phyloP scores from a whole-genome alignment of 2,888 invertebrate genomes.

The Spilarctia lutea region DNA sequence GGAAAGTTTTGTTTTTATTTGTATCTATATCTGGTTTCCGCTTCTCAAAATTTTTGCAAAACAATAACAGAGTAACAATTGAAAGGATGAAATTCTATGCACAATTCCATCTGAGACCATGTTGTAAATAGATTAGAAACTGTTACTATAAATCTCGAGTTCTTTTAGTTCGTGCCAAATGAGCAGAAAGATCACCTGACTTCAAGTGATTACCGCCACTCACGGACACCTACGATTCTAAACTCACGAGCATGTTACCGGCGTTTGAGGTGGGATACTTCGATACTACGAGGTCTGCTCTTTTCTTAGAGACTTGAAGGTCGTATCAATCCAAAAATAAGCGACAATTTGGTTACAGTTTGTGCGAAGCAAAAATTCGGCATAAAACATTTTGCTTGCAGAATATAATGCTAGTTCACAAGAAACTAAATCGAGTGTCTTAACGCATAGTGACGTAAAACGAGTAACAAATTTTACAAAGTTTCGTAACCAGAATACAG shows the following conservation, averaged over 20 bases:
- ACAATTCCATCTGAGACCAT: background rate
- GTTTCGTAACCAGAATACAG: conserved; percentile 22
- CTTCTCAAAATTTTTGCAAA: conserved; percentile 34
- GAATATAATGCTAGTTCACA: conserved; percentile 25
- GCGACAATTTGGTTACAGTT: background rate
- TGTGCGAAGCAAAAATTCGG: background rate
- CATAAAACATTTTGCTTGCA: conserved; percentile 15
- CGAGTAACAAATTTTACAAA: conserved; percentile 38
- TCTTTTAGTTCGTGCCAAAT: too few species aligned
- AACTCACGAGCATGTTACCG: background rate
- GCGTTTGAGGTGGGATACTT: background rate
- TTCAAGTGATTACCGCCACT: background rate
- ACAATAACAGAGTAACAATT: conserved; percentile 33
- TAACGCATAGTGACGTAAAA: conserved; percentile 57
- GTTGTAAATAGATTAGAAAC: background rate
- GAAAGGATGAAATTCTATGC: background rate
- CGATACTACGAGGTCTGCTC: background rate
- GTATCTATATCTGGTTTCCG: conserved; percentile 25
- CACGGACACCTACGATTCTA: background rate
- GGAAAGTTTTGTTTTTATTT: conserved; percentile 43
- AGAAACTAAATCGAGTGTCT: conserved; percentile 48
- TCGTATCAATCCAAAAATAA: background rate
- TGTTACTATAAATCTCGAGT: background rate
- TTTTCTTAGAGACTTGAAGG: background rate
- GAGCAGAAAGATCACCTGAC: background rate